Evolutionary conservation across 92 coral and sea anemone species (phyloP), one percentile per base, ranked within the genome.

Genomic region (Scolanthus callimorphus): DNA sequence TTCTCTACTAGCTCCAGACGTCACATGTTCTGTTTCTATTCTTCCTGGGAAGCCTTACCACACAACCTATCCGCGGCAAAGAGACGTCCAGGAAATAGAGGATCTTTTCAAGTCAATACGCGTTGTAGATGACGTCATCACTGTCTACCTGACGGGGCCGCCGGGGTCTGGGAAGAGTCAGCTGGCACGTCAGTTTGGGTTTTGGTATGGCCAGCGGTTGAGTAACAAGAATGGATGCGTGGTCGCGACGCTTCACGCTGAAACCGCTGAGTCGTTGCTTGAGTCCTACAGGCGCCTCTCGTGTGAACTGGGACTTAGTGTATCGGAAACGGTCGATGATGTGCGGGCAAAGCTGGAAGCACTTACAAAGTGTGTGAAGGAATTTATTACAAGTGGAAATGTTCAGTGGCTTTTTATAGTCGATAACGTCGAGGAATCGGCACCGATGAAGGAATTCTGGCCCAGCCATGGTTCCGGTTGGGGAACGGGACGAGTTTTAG

Each of bases 81-180:
- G 21, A 31, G 95, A 86, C 56, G 59, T 91, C 25, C 39, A 60
- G 51, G 45, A 59, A 45, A 79, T 87, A 19, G 13, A 67, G 22
- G 51, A 57, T 8, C 53, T 73, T 25, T 87, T 69, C 37, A 49
- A 31, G 45, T 67, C 68, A 34, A 28, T 77, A 31, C 65, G 52
- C 13, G 51, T 31, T 22, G 29, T 56, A 6, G 28, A 31, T 17
- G 69, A 62, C 46, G 96, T 91, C n/a, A 31, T 62, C 0, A 78
- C 68, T 11, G 81, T 91, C 19, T 91, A 67, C 63, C 54, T 91
- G 45, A 87, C 95, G 15, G 97, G 97, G 1, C 91, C 90, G 2
- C 97, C 97, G 12, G 97, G 97, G 2, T 74, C 96, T 52, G 97
- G 97, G 3, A 91, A 91, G 54, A 91, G 88, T 6, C 88, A 91